These are phyloP conservation scores for Cavia porcellus DNA, from an alignment of 2,113 vertebrate genomes.

Conservation along the genomic window DNA sequence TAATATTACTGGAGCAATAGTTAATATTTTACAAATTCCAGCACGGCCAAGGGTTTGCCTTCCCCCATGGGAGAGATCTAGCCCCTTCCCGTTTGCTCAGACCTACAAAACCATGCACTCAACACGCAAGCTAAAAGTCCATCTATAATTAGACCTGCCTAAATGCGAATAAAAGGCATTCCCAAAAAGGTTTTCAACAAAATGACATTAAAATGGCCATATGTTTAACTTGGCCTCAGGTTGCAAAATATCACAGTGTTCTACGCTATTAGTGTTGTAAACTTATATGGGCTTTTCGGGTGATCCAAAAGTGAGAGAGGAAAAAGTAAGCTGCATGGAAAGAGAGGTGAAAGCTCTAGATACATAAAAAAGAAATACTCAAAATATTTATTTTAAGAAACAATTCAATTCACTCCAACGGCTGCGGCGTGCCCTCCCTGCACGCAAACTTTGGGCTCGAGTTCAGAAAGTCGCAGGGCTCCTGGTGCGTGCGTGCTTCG, in stretches of 20 bases:
- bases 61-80: background rate
- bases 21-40: background rate
- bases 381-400: background rate
- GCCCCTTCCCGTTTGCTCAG: background rate
- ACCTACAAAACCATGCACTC: constrained; percentile 14
- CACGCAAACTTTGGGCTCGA: background rate
- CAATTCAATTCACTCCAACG: background rate
- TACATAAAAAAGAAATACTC: constrained; percentile 17
- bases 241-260: constrained; percentile 57
- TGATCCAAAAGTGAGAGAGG: constrained; percentile 32
- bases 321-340: background rate
- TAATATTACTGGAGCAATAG: background rate
- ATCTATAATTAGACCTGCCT: constrained; percentile 74
- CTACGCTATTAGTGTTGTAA: constrained; percentile 45
- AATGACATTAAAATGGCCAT: constrained; percentile 64
- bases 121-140: constrained; percentile 46
- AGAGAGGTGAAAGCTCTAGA: background rate
- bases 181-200: constrained; percentile 59
- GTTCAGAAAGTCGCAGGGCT: background rate
- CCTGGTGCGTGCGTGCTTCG: fast-evolving
- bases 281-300: constrained; percentile 41
- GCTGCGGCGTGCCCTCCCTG: background rate
- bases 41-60: background rate
- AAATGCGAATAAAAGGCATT: constrained; percentile 69
- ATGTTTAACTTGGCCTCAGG: constrained; percentile 77